Base-by-base conservation (phyloP, 2,113 vertebrate species). In the Hypocryptadius cinnamomeus region DNA sequence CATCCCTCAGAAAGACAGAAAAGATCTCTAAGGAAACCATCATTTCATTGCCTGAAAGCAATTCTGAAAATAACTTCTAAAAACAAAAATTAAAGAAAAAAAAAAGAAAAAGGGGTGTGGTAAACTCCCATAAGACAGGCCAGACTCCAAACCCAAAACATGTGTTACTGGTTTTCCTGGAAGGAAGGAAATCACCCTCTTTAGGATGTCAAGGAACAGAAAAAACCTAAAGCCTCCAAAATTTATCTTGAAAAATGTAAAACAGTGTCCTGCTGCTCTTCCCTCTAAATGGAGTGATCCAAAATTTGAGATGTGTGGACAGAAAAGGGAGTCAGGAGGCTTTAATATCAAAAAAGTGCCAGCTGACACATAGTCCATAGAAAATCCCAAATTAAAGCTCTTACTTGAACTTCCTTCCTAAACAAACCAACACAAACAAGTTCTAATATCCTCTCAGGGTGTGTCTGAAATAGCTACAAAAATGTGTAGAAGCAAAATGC, bases 101-200 rank as follows among this genome's bases (percentile, higher is more conserved):
- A 57, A 56, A 33, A 35, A 30, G 4, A 21, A 28, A 56, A 59
- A 24, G 13, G 19, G 10, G 22, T 48, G 50, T 59, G 33, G 63
- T 18, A 25, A 85, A 54, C 3, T 51, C 60, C 45, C 19, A 3
- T 5, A 44, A 56, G 27, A 31, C 56, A 81, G 47, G 33, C 44
- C 42, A 53, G 53, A 65, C 42, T 64, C 44, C 66, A 85, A 79
- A 70, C 28, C 40, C 40, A 61, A 68, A 85, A 47, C 30, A 64
- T 1, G 17, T 19, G 63, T 8, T 21, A 12, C 11, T 35, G n/a
- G 35, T 45, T 76, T 83, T 79, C 63, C 45, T 83, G 66, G 61
- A 85, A 64, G 71, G 86, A 87, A 79, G 61, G 80, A 90, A 86
- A 89, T 51, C 64, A 30, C 24, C n/a, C 18, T 44, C 56, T 50